Base-by-base conservation (phyloP, 1,140 invertebrate genomes). In the Danaus plexippus region DNA sequence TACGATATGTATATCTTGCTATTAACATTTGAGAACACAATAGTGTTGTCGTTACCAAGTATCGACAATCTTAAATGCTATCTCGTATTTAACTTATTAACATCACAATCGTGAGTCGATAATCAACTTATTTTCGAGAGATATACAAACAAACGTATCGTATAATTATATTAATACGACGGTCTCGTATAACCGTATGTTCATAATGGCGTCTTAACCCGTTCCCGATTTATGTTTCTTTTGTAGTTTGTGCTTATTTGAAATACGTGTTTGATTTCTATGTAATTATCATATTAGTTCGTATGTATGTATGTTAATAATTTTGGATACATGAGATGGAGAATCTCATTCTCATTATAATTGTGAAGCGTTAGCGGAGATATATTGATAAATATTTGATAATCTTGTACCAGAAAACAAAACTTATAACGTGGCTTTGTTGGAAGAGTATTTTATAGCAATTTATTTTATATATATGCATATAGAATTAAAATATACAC, bases 21-120 rank as follows among this genome's bases (percentile, higher is more conserved):
- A 32, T 32, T 32, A 32, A 32, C 22, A 32, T 32, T 32, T 32
- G 5, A 32, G 22, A 32, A 32, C 22, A 32, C 22, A 32, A 53
- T 53, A 55, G 61, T 49, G 57, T 54, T 64, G 62, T 60, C 57
- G 50, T 46, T 53, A 4, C 49, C 9, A 42, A 22, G 9, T 60
- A 47, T 52, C 45, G 52, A 52, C 11, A 48, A 61, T 61, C 49
- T 40, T 47, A 46, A 69, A 48, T 51, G 62, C 49, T 46, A 57
- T 69, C 55, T 68, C 53, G 42, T 62, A 71, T 79, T 80, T 77
- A 71, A 62, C 71, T 77, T 59, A 77, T 79, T 80, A 74, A 63
- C 73, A 80, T 77, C 50, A 75, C 73, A 76, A 80, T 74, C 54
- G 62, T 63, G 45, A 67, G 54, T 57, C 52, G 50, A 67, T 70